These are phyloP conservation scores for Heteromormyrus szaboi DNA, from an alignment of 2,797 vertebrate genomes.

Conservation along the genomic window DNA sequence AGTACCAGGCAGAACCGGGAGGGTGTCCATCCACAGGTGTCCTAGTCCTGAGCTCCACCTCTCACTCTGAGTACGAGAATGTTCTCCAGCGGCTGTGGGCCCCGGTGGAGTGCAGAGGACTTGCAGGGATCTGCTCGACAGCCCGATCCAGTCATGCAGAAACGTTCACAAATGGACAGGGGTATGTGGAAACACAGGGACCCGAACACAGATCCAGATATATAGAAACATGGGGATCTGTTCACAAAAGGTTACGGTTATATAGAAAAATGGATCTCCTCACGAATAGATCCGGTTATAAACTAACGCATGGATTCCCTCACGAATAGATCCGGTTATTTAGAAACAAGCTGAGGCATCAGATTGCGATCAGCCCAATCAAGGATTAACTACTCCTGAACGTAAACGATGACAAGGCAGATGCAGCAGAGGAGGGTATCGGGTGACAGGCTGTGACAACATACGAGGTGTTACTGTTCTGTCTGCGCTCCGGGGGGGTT, in stretches of 20 bases:
- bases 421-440: background rate
- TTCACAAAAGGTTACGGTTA: background rate
- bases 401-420: background rate
- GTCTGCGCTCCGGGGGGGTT: too few species aligned
- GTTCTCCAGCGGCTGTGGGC: background rate
- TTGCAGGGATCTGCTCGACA: too few species aligned
- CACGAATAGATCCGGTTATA: background rate
- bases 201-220: background rate
- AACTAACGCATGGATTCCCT: background rate
- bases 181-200: background rate
- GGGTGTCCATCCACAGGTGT: background rate
- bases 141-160: too few species aligned
- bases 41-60: background rate
- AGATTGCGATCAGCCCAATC: background rate
- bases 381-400: background rate
- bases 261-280: background rate
- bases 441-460: too few species aligned
- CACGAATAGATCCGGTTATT: background rate
- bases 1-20: background rate
- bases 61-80: background rate
- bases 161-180: background rate
- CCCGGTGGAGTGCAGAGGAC: background rate
- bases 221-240: background rate
- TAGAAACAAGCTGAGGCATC: background rate
- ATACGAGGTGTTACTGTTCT: background rate